Conservation (phyloP, 2,797 vertebrate species). For the Sorex maritimensis region DNA sequence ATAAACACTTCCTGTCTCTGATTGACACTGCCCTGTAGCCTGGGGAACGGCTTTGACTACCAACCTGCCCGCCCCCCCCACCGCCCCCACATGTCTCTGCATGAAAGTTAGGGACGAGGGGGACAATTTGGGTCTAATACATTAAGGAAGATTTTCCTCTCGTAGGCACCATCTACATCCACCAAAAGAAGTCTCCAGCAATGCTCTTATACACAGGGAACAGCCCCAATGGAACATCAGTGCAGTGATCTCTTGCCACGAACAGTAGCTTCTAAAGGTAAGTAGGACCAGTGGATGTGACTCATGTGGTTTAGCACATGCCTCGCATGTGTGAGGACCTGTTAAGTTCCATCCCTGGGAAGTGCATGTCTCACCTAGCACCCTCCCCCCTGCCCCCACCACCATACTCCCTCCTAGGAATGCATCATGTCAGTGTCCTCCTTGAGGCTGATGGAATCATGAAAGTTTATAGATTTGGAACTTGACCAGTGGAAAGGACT, state of each 20-base stretch:
- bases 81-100: background rate
- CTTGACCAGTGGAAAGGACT: background rate
- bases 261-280: background rate
- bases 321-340: too few relatives aligned
- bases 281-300: background rate
- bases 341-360: too few relatives aligned
- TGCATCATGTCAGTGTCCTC: background rate
- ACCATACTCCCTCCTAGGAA: too few relatives aligned
- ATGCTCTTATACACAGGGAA: background rate
- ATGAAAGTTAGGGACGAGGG: background rate
- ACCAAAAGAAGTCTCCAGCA: background rate
- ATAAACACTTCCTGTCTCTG: constrained; percentile 52
- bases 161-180: background rate
- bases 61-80: background rate
- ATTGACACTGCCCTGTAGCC: background rate
- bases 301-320: too few relatives aligned
- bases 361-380: too few relatives aligned
- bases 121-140: background rate
- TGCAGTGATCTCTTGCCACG: background rate
- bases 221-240: background rate
- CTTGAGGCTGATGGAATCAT: constrained; percentile 49
- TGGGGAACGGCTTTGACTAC: constrained; percentile 11
- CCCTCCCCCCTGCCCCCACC: too few relatives aligned
- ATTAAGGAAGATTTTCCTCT: background rate
- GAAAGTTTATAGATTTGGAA: background rate